Percentiles rank a stretch among this genome's conserved stretches.
Conservation (phyloP, 2,797 vertebrate genomes). For the Typhlichthys eigenmanni region DNA sequence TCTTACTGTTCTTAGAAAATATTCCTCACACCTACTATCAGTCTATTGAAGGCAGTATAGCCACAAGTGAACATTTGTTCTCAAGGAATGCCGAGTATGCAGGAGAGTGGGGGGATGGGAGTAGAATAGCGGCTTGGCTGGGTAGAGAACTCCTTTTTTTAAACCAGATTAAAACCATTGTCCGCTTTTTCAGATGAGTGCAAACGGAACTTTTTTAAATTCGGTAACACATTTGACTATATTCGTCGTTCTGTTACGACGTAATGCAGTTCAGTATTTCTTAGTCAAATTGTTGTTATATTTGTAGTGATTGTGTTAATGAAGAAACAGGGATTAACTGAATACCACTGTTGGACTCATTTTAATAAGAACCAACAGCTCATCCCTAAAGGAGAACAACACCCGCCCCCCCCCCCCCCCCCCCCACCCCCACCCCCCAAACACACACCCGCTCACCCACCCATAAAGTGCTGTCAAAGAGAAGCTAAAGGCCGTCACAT, state of each 20-base stretch:
- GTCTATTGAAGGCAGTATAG: slow-evolving; percentile 82
- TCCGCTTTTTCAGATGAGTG: slow-evolving; percentile 38
- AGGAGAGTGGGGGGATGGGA: slow-evolving; percentile 77
- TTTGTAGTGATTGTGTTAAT: slow-evolving; percentile 1
- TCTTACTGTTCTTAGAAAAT: slow-evolving; percentile 43
- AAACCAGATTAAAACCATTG: slow-evolving; percentile 71
- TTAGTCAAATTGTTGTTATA: background rate
- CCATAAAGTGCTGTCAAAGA: background rate
- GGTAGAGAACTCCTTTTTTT: slow-evolving; percentile 62
- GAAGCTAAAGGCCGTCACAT: background rate
- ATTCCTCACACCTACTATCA: slow-evolving; percentile 70
- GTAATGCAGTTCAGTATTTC: background rate
- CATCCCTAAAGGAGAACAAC: background rate
- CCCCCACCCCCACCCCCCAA: too few species aligned
- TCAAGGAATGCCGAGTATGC: slow-evolving; percentile 88
- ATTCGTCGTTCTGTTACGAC: too few species aligned
- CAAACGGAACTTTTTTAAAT: slow-evolving; percentile 4
- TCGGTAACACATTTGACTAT: background rate
- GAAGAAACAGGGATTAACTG: slow-evolving; percentile 1
- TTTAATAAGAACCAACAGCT: background rate
- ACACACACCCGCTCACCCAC: too few species aligned
- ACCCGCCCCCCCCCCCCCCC: too few species aligned
- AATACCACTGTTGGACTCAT: background rate
- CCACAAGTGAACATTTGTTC: slow-evolving; percentile 94
- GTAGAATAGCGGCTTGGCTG: slow-evolving; percentile 62